Evolutionary conservation across 2,113 vertebrate genomes (phyloP).

Genomic region (Chamaetylas fuelleborni): DNA sequence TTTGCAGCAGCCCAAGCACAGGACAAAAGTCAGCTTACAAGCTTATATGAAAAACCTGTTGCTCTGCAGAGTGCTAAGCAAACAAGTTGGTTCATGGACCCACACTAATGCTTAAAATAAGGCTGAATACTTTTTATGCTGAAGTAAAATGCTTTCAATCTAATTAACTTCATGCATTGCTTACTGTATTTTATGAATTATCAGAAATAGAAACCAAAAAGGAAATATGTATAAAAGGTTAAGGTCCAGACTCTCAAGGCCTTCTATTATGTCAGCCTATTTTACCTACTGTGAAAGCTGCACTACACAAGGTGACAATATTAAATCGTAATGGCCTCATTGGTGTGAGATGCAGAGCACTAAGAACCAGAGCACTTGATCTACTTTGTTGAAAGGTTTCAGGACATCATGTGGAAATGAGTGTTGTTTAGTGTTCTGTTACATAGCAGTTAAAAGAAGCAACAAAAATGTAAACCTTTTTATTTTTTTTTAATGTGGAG

Average conservation of each 20-base stretch:
- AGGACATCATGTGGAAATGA: neutral
- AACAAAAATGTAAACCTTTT: neutral
- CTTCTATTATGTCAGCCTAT: neutral
- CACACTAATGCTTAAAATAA: neutral
- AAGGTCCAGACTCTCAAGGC: neutral
- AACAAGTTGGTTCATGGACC: neutral
- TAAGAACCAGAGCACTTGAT: neutral
- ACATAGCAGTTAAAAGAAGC: neutral
- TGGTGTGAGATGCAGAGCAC: neutral
- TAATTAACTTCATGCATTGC: neutral
- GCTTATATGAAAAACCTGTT: neutral
- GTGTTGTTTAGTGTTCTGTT: neutral
- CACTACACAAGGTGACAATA: neutral
- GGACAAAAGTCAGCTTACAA: neutral
- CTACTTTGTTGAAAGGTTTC: neutral
- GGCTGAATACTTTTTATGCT: neutral
- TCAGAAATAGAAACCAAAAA: neutral
- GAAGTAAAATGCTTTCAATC: neutral
- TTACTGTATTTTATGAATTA: neutral
- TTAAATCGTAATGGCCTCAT: neutral
- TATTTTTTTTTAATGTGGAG: neutral
- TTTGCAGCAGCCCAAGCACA: neutral
- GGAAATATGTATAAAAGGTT: neutral
- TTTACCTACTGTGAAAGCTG: neutral
- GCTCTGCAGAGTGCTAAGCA: neutral